Base-by-base conservation (phyloP, 2,113 vertebrate genomes). In the Casuarius casuarius region DNA sequence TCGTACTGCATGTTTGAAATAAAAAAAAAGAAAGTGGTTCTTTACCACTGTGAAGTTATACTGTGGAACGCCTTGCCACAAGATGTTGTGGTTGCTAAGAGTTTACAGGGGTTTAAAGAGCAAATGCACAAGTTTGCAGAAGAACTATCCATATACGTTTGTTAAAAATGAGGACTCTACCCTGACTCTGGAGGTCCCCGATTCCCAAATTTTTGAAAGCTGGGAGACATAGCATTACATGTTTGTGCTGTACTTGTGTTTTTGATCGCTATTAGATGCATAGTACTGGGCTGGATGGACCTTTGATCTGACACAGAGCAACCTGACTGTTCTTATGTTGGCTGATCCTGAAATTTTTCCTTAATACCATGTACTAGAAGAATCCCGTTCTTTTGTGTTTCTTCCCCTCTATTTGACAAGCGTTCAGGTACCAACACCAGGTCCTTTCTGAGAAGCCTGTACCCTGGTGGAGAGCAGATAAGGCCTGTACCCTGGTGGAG, bases 301-400 rank as follows among this genome's bases (percentile, higher is more conserved):
- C 25, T 87, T 59, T 77, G 11, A 51, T 87, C 65, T 58, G 35
- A 82, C 31, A 44, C n/a, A 82, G 31, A 28, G 9, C 22, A 33
- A 38, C 2, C 1, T 0, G 1, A 16, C 5, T 0, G 17, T 59
- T 76, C 51, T 65, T 31, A 46, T 52, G 59, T 40, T 22, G 25
- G 10, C 11, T 46, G 49, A 46, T 70, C 56, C 29, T 31, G 25
- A 31, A 59, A 65, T 71, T 70, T 75, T 85, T 86, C 31, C 42
- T 72, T 77, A 66, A 26, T 77, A 15, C 8, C 33, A 3, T 28
- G 23, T 19, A 16, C 11, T 77, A 28, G n/a, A 26, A 48, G 17
- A 46, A 61, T 51, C 7, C 15, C 29, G 15, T 63, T 85, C 29
- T 15, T 65, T 81, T 76, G 44, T 62, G 49, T 54, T 74, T 58